These are phyloP conservation scores for Sphecodes monilicornis DNA, from an alignment of 2,888 invertebrate genomes.

Conservation along the genomic window DNA sequence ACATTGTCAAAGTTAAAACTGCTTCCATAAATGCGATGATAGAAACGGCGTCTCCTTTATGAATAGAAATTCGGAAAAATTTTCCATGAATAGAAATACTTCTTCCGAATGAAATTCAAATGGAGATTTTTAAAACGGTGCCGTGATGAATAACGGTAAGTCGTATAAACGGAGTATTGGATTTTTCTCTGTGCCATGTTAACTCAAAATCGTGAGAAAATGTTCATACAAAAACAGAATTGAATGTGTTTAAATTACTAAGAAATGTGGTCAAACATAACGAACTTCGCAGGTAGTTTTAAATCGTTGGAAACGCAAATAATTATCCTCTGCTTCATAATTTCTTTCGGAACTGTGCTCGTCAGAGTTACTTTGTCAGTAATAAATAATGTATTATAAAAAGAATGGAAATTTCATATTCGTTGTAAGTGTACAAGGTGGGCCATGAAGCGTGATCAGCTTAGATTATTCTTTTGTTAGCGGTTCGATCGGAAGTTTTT, in stretches of 20 bases:
- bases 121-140: not conserved
- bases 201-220: not conserved
- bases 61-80: not conserved
- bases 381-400: not conserved
- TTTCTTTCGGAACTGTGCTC: not conserved
- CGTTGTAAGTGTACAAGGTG: too few relatives aligned
- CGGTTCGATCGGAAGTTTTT: too few relatives aligned
- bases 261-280: not conserved
- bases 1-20: not conserved
- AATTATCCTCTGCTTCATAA: not conserved
- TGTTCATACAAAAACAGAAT: not conserved
- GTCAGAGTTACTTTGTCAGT: not conserved
- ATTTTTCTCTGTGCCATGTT: not conserved
- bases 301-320: slow-evolving; percentile 2
- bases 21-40: not conserved
- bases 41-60: not conserved
- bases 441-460: too few relatives aligned
- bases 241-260: not conserved
- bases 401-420: not conserved
- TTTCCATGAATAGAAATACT: not conserved
- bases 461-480: too few relatives aligned
- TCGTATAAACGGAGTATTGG: not conserved
- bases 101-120: not conserved
- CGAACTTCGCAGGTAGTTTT: not conserved
- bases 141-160: not conserved